These are phyloP conservation scores for Thysanoteuthis rhombus DNA, from an alignment of 2,888 invertebrate species.

Conservation along the genomic window DNA sequence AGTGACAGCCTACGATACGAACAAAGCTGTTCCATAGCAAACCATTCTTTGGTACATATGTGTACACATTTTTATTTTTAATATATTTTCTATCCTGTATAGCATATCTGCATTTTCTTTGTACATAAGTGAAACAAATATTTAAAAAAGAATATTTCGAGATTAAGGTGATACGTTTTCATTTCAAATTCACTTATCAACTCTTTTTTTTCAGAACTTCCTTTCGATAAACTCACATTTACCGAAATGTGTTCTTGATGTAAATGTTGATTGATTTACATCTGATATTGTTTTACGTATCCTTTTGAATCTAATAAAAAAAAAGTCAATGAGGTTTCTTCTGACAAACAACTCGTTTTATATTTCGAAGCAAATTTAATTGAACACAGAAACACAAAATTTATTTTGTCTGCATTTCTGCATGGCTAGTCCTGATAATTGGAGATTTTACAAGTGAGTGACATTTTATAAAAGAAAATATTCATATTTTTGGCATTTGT, in stretches of 20 bases:
- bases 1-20: too few species aligned
- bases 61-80: background rate
- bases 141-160: background rate
- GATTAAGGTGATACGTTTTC: background rate
- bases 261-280: background rate
- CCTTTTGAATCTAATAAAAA: background rate
- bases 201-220: background rate
- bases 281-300: background rate
- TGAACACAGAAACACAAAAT: background rate
- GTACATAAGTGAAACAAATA: background rate
- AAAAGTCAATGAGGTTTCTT: background rate
- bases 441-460: too few species aligned
- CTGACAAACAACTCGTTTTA: background rate
- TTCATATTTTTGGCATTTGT: too few species aligned
- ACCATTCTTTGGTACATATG: too few species aligned
- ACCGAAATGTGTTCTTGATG: background rate
- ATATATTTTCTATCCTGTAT: background rate
- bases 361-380: background rate
- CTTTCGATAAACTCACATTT: background rate
- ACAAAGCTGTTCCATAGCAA: too few species aligned
- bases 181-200: background rate
- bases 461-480: too few species aligned
- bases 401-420: background rate
- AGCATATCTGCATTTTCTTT: background rate
- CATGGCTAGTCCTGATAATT: too few species aligned